Base-by-base conservation (phyloP, 2,797 vertebrate species). In the Sarcoramphus papa region DNA sequence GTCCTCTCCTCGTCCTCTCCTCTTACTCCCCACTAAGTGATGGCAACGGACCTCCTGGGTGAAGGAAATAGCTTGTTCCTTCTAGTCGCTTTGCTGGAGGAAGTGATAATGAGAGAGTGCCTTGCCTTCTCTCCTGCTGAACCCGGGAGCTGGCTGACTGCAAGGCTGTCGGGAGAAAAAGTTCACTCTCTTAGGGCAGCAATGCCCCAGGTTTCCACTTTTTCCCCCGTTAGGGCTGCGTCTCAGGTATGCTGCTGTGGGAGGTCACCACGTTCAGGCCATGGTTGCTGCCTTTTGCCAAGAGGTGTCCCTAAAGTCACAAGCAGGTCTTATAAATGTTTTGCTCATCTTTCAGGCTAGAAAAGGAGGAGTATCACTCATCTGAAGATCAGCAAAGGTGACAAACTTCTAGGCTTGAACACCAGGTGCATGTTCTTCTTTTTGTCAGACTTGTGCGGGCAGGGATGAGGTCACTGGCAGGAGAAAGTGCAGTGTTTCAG, bases 241-340 rank as follows among this genome's bases (percentile, higher is more conserved):
- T 40, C n/a, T 77, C 7, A 7, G 47, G 21, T n/a, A 37, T 0
- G 0, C 8, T 30, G 27, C 47, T 4, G 4, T 3, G 4, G 8
- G 63, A 43, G 22, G 41, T 9, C 41, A 40, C 37, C 8, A 2
- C 0, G 0, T 33, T 50, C 17, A 24, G 57, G 28, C 15, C 27
- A 2, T 1, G 6, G 24, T 11, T 59, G 35, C 54, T 19, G 56
- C 13, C 15, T 75, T 82, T 70, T 76, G 35, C 64, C 54, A 47
- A 70, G 33, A 74, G 31, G 7, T 8, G 7, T 85, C 53, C 16
- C 45, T 78, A n/a, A 83, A 54, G 12, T 19, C 54, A 40, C 22
- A 51, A 67, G 24, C 23, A 67, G 31, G 6, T 9, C 50, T 50
- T 75, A 18, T 0, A n/a, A 77, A 54, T 33, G 9, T 75, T 88